These are phyloP conservation scores for Pocillopora verrucosa DNA, from an alignment of 64 coral and sea anemone genomes.

Conservation along the genomic window DNA sequence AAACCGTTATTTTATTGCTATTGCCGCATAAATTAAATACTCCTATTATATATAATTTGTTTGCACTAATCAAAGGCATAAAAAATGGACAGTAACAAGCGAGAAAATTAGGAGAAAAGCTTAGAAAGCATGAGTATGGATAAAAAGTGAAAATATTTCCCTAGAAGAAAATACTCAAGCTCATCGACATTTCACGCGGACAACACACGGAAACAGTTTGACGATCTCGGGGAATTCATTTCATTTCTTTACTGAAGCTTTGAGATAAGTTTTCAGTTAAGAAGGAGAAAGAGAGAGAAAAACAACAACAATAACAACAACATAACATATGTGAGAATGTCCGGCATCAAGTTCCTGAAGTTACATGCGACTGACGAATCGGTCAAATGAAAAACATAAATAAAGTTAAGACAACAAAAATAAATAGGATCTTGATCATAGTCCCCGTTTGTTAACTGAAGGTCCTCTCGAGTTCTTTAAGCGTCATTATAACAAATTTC, in stretches of 20 bases:
- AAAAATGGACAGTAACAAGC: conserved; percentile 46
- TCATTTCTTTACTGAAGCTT: too few relatives aligned
- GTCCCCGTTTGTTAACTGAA: not conserved
- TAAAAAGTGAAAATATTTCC: conserved; percentile 6
- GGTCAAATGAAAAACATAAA: not conserved
- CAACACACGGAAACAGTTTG: not conserved
- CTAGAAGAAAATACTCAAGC: not conserved
- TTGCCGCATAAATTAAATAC: conserved; percentile 52
- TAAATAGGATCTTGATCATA: not conserved
- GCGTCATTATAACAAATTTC: too few relatives aligned
- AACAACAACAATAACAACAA: too few relatives aligned
- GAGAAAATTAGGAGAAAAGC: conserved; percentile 16
- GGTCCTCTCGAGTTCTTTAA: not conserved
- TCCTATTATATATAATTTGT: conserved; percentile 55
- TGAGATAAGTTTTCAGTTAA: too few relatives aligned
- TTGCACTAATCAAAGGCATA: conserved; percentile 38
- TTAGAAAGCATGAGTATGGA: conserved; percentile 23
- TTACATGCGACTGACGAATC: not conserved
- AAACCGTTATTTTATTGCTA: conserved; percentile 48
- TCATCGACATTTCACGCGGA: not conserved
- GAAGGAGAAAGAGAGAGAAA: too few relatives aligned
- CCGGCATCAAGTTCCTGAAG: too few relatives aligned
- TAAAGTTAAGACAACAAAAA: too few relatives aligned
- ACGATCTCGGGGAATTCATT: too few relatives aligned
- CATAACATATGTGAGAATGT: too few relatives aligned